Base-by-base conservation (phyloP, 30 jellyfish, hydroid and myxozoan genomes). In the Cassiopea xamachana region DNA sequence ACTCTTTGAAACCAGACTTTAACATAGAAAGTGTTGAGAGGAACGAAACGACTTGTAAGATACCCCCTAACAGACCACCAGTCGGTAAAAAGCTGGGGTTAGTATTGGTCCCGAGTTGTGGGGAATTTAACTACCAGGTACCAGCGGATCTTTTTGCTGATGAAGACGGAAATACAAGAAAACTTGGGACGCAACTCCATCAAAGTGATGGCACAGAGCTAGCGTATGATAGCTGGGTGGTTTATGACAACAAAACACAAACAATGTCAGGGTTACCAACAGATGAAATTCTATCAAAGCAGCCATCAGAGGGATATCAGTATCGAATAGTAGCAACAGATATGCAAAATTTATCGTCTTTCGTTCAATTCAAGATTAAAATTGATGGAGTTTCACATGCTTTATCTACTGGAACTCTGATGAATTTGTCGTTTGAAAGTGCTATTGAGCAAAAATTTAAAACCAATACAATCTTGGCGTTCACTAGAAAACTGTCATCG, bases 241-340 rank as follows among this genome's bases (percentile, higher is more conserved):
- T 79, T 18, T 83, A 61, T 46, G 90, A 90, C 77, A 77, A 82
- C 59, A 61, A 19, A 48, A 73, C 90, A 39, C 91, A 86, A 44
- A 86, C 89, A 62, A 69, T 94, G 10, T 75, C 92, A 14, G 98
- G 98, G 15, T 68, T 94, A 67, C 97, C 94, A 58, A 73, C 70
- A 4, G 68, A 80, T 46, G 74, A 59, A 49, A 71, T 94, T 4
- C 59, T 61, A 18, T 51, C 69, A 2, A 46, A 67, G 9, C 97
- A 94, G 84, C 94, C 94, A 3, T 27, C 14, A 27, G 89, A 58
- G 68, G 98, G 97, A 17, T 94, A 94, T 68, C 39, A 68, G 48
- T 94, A 92, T 81, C 60, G 50, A 18, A 17, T 94, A 17, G 47
- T 71, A 83, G 98, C 98, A 43, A 90, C 98, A 44, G 96, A 94